phyloP scores from a whole-genome alignment of 2,888 invertebrate genomes.

The Brachyopa scutellaris region DNA sequence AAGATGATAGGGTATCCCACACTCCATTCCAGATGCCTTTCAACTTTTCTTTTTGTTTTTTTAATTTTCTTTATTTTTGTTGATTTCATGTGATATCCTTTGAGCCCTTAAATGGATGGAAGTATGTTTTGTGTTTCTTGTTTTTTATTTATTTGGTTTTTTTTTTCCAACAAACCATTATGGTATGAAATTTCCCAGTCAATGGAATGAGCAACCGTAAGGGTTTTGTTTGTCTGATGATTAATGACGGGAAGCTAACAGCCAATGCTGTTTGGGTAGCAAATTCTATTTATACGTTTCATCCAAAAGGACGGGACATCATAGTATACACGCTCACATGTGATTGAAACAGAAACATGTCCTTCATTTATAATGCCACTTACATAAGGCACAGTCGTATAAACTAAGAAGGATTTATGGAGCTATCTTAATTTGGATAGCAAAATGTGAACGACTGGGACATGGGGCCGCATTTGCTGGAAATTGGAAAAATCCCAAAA shows the following conservation, averaged over 20 bases:
- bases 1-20: too few species aligned
- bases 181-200: background rate
- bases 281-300: slow-evolving; percentile 39
- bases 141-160: background rate
- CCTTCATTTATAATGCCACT: slow-evolving; percentile 26
- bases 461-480: too few species aligned
- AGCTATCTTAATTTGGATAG: slow-evolving; percentile 17
- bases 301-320: slow-evolving; percentile 1
- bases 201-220: background rate
- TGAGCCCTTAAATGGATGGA: slow-evolving; percentile 11
- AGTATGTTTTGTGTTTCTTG: background rate
- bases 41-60: background rate
- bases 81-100: slow-evolving; percentile 29
- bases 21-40: too few species aligned
- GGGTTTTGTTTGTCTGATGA: slow-evolving; percentile 56
- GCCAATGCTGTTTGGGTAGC: slow-evolving; percentile 43
- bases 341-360: slow-evolving; percentile 38
- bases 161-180: background rate
- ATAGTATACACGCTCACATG: slow-evolving; percentile 13
- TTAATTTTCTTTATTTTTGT: background rate
- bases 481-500: too few species aligned
- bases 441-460: too few species aligned
- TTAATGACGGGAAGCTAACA: slow-evolving; percentile 43
- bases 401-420: slow-evolving; percentile 26
- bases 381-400: slow-evolving; percentile 1